Evolutionary conservation across 2,797 vertebrate genomes (phyloP).

Genomic region (Sebastes hubbsi): DNA sequence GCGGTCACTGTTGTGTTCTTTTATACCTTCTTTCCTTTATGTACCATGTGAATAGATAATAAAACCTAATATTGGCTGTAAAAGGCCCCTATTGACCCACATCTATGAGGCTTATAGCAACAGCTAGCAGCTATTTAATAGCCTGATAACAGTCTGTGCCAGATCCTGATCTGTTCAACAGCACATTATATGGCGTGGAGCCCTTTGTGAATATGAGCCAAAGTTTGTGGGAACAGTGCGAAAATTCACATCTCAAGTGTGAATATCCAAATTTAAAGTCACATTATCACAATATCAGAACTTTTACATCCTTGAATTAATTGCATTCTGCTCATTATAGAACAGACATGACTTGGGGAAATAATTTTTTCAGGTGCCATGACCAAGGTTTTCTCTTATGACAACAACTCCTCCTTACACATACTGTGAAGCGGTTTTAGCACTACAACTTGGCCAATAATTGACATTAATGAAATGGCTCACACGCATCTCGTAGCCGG

Average conservation of each 20-base stretch:
- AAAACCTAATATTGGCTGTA: too few relatives aligned
- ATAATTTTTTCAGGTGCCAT: not conserved
- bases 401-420: not conserved
- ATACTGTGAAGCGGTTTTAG: not conserved
- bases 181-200: not conserved
- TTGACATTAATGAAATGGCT: not conserved
- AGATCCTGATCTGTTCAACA: not conserved
- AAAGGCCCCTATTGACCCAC: too few relatives aligned
- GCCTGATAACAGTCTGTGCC: not conserved
- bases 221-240: slow-evolving; percentile 25
- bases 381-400: not conserved
- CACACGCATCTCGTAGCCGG: not conserved
- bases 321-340: not conserved
- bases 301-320: not conserved
- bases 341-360: not conserved
- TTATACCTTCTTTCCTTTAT: too few relatives aligned
- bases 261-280: slow-evolving; percentile 37
- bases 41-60: too few relatives aligned
- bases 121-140: too few relatives aligned
- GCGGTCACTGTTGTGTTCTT: too few relatives aligned
- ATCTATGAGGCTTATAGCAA: too few relatives aligned
- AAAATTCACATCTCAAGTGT: slow-evolving; percentile 52
- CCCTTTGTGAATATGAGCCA: not conserved
- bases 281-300: slow-evolving; percentile 4
- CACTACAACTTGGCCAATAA: not conserved